Evolutionary conservation across 2,113 vertebrate species (phyloP).

Genomic region (Gila orcuttii): DNA sequence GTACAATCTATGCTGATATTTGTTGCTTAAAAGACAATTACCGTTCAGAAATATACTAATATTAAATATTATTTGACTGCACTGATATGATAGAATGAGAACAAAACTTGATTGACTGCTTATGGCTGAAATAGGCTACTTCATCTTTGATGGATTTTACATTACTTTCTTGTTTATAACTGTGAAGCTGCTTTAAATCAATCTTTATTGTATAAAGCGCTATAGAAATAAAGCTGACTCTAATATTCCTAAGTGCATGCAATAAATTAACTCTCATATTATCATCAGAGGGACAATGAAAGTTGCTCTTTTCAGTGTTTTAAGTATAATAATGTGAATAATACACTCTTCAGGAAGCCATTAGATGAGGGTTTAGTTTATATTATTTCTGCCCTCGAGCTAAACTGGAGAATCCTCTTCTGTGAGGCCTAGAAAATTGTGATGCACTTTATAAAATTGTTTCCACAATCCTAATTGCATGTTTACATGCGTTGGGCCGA

Average conservation of each 20-base stretch:
- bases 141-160: background rate
- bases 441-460: conserved; percentile 10
- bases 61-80: background rate
- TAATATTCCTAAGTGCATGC: background rate
- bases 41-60: background rate
- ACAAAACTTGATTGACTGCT: background rate
- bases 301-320: background rate
- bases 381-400: background rate
- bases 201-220: too few species aligned
- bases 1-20: background rate
- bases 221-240: too few species aligned
- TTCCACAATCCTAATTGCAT: conserved; percentile 4
- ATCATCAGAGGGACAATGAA: background rate
- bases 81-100: background rate
- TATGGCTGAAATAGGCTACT: background rate
- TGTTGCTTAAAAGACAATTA: background rate
- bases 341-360: background rate
- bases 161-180: background rate
- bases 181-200: background rate
- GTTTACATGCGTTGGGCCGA: background rate
- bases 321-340: background rate
- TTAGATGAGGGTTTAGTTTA: background rate
- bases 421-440: background rate
- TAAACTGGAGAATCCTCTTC: background rate
- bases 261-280: background rate